These are phyloP conservation scores for Epirrita christyi DNA, from an alignment of 2,888 invertebrate genomes.

Conservation along the genomic window DNA sequence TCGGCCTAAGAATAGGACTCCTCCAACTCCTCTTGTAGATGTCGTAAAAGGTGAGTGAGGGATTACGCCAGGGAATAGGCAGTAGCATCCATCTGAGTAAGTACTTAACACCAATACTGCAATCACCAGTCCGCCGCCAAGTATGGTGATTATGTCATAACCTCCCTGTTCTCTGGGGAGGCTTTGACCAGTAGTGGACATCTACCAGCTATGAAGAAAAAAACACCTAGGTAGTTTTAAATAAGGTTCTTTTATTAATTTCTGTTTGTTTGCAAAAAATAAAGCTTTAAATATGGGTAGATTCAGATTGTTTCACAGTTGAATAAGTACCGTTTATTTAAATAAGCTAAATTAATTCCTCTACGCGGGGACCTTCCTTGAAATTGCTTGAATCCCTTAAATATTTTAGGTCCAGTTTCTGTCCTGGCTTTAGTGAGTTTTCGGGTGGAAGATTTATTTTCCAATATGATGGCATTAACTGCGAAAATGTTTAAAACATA, in stretches of 20 bases:
- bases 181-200: no score
- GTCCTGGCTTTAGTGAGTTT: constrained; percentile 27
- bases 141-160: no score
- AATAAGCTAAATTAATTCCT: constrained; percentile 31
- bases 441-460: constrained; percentile 24
- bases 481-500: constrained; percentile 21
- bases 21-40: no score
- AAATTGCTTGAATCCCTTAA: constrained; percentile 30
- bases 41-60: no score
- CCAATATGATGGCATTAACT: constrained; percentile 18
- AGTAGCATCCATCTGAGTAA: no score
- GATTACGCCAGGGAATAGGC: no score
- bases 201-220: no score
- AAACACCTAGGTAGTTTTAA: no score
- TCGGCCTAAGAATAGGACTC: no score
- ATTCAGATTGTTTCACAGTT: constrained; percentile 10
- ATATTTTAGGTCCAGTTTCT: constrained; percentile 31
- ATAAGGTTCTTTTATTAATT: background rate
- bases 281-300: background rate
- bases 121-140: no score
- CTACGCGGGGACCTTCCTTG: constrained; percentile 18
- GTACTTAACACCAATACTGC: no score
- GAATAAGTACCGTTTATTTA: constrained; percentile 24
- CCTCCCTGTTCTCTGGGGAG: no score
- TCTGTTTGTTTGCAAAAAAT: background rate